phyloP scores from a whole-genome alignment of 2,113 vertebrate species.

The Mola mola region DNA sequence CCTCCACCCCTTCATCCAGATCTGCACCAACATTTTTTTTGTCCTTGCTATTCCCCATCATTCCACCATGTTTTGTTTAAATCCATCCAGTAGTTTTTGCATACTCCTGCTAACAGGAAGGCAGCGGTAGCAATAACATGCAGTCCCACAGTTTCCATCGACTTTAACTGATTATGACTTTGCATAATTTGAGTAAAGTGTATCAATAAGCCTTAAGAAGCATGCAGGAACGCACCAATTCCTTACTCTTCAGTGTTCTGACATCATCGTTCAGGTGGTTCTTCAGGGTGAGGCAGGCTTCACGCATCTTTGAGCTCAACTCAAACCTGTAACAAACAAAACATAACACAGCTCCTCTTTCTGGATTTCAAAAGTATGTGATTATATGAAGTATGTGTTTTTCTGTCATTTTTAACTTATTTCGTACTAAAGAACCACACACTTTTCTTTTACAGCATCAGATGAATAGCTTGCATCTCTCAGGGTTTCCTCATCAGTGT shows the following conservation, averaged over 20 bases:
- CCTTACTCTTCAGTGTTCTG: conserved; percentile 82
- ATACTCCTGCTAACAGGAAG: too few species aligned
- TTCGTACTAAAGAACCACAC: conserved; percentile 34
- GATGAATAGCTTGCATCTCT: conserved; percentile 43
- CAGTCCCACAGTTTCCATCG: neutral
- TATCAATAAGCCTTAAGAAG: conserved; percentile 9
- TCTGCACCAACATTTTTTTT: too few species aligned
- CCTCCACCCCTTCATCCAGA: neutral
- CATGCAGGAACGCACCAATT: conserved; percentile 84
- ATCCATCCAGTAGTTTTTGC: neutral
- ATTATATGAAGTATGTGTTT: too few species aligned
- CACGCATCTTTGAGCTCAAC: conserved; percentile 90
- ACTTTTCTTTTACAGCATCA: conserved; percentile 87
- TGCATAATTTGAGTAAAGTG: neutral
- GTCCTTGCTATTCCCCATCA: too few species aligned
- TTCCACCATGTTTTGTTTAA: too few species aligned
- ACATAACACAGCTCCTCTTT: neutral
- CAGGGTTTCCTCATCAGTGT: conserved; percentile 60
- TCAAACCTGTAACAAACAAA: conserved; percentile 84
- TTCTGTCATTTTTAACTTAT: too few species aligned
- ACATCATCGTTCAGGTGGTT: conserved; percentile 86
- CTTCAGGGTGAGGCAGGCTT: conserved; percentile 89
- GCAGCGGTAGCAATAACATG: neutral
- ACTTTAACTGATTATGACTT: neutral
- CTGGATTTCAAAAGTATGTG: neutral